These are phyloP conservation scores for Perca flavescens DNA, from an alignment of 2,113 vertebrate genomes.

Conservation along the genomic window DNA sequence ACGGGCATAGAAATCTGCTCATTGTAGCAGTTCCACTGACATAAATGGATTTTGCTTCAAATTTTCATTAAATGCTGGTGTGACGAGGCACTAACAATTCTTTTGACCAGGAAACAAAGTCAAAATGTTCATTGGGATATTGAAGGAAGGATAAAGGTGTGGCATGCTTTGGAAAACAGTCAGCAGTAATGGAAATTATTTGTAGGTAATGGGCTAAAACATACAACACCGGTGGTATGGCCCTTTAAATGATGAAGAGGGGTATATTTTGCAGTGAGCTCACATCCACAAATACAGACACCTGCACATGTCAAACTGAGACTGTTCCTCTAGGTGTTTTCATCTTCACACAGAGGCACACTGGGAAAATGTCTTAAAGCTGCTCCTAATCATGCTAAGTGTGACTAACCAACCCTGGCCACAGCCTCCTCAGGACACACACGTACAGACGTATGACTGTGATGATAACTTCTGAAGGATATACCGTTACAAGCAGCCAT, in stretches of 20 bases:
- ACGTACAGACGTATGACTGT: constrained; percentile 37
- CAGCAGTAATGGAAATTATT: not conserved
- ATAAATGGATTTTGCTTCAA: too few species aligned
- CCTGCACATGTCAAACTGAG: constrained; percentile 38
- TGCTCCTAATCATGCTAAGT: constrained; percentile 64
- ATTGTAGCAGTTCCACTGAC: too few species aligned
- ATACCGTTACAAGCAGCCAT: constrained; percentile 4
- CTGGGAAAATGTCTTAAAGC: constrained; percentile 51
- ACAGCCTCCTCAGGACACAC: constrained; percentile 46
- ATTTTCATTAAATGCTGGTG: too few species aligned
- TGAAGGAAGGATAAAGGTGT: not conserved
- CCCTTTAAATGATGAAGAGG: not conserved
- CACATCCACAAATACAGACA: constrained; percentile 29
- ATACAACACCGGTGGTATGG: not conserved
- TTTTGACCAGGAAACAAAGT: too few species aligned
- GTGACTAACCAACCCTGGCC: constrained; percentile 60
- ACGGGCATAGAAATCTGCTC: too few species aligned
- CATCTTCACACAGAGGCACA: constrained; percentile 52
- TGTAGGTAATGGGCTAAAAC: not conserved
- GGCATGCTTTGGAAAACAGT: not conserved
- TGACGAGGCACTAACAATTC: too few species aligned
- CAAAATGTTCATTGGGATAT: too few species aligned
- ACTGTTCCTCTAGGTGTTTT: constrained; percentile 52
- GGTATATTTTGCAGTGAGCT: constrained; percentile 21
- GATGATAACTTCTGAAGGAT: constrained; percentile 58